Conservation (phyloP, 2,888 invertebrate genomes). For the Geophilus truncorum region DNA sequence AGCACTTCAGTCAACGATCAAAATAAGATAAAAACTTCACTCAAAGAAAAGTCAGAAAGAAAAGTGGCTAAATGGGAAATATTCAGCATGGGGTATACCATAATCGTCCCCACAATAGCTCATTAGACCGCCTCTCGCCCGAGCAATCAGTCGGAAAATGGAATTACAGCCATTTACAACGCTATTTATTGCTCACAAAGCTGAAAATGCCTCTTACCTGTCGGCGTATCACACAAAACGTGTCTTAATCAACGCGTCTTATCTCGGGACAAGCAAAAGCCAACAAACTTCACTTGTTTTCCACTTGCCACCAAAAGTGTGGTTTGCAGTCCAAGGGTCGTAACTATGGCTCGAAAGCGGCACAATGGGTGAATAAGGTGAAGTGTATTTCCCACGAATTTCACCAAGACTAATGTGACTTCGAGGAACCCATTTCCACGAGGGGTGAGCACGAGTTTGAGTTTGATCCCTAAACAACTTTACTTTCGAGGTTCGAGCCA, state of each 20-base stretch:
- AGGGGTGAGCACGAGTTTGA: background rate
- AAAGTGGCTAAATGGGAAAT: background rate
- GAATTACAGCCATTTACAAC: slow-evolving; percentile 3
- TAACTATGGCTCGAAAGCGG: too few relatives aligned
- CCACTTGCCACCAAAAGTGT: background rate
- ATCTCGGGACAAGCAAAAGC: background rate
- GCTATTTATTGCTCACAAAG: background rate
- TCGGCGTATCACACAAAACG: background rate
- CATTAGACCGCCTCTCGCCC: background rate
- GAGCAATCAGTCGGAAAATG: background rate
- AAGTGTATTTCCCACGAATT: slow-evolving; percentile 21
- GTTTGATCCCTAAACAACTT: background rate
- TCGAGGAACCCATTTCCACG: background rate
- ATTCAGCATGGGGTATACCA: background rate
- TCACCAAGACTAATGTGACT: slow-evolving; percentile 3
- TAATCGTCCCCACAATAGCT: background rate
- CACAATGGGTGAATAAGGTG: too few relatives aligned
- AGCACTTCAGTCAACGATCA: too few relatives aligned
- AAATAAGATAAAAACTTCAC: background rate
- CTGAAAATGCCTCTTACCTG: background rate
- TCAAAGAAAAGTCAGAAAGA: background rate
- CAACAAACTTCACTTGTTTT: background rate
- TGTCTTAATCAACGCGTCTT: background rate
- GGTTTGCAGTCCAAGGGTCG: background rate
- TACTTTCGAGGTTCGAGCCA: background rate